phyloP scores from a whole-genome alignment of 1,140 invertebrate species.

The Drosophila ambigua region DNA sequence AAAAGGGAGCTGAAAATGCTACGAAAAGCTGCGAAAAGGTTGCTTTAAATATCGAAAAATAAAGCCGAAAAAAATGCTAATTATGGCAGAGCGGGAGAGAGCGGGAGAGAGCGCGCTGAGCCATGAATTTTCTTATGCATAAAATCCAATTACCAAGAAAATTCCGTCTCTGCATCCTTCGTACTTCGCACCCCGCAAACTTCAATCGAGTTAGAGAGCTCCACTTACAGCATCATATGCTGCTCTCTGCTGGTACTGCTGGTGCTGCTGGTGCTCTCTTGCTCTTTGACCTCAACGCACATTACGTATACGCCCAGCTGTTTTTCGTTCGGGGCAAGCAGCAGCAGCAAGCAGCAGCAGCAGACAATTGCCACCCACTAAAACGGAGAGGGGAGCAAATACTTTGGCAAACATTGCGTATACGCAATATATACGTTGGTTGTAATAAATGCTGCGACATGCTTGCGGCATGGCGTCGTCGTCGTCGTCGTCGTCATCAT shows the following conservation, averaged over 20 bases:
- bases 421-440: constrained; percentile 64
- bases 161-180: too few species aligned
- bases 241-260: neutral
- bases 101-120: too few species aligned
- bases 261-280: constrained; percentile 4
- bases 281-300: constrained; percentile 33
- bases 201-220: constrained; percentile 46
- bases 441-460: constrained; percentile 76
- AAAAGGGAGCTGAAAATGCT: too few species aligned
- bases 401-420: constrained; percentile 60
- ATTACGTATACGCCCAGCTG: constrained; percentile 65
- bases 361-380: constrained; percentile 23
- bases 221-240: constrained; percentile 59
- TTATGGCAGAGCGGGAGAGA: too few species aligned
- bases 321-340: constrained; percentile 11
- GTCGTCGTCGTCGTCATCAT: constrained; percentile 28
- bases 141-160: too few species aligned
- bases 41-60: too few species aligned
- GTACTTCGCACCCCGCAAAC: neutral
- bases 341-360: neutral
- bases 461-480: constrained; percentile 46
- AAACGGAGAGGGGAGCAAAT: constrained; percentile 20
- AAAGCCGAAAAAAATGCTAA: too few species aligned
- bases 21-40: too few species aligned
- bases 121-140: too few species aligned